A percentile compares a stretch with the other conserved stretches of the same genome.
These are phyloP conservation scores for Cochlearius cochlearius DNA, from an alignment of 2,113 vertebrate species.

Conservation along the genomic window DNA sequence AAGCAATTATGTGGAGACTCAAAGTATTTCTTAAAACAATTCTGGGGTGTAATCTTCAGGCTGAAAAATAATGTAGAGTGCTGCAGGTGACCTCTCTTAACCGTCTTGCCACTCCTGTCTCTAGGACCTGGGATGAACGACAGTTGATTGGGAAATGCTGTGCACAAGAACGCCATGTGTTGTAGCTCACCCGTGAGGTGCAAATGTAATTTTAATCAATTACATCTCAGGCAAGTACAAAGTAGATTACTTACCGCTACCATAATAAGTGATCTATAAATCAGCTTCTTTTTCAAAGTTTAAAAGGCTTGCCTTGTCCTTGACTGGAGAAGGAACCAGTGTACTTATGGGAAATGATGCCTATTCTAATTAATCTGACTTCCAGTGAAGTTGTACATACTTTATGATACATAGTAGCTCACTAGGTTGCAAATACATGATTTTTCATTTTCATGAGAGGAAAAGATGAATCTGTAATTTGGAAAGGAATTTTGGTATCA, in stretches of 20 bases:
- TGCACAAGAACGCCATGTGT: neutral
- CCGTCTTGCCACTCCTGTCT: neutral
- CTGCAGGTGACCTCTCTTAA: neutral
- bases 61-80: neutral
- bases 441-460: neutral
- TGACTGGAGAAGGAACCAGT: neutral
- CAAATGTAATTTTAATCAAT: neutral
- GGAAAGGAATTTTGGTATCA: neutral
- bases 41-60: neutral
- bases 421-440: neutral
- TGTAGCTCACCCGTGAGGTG: neutral
- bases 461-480: neutral
- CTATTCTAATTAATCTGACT: neutral
- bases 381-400: neutral
- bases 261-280: neutral
- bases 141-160: neutral
- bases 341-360: neutral
- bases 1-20: neutral
- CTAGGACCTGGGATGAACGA: neutral
- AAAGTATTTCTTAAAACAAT: neutral
- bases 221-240: neutral
- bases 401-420: neutral
- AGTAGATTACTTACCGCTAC: neutral
- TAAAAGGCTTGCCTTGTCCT: neutral
- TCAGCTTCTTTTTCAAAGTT: neutral